These are phyloP conservation scores for Erynnis tages DNA, from an alignment of 2,888 invertebrate species.

Conservation along the genomic window DNA sequence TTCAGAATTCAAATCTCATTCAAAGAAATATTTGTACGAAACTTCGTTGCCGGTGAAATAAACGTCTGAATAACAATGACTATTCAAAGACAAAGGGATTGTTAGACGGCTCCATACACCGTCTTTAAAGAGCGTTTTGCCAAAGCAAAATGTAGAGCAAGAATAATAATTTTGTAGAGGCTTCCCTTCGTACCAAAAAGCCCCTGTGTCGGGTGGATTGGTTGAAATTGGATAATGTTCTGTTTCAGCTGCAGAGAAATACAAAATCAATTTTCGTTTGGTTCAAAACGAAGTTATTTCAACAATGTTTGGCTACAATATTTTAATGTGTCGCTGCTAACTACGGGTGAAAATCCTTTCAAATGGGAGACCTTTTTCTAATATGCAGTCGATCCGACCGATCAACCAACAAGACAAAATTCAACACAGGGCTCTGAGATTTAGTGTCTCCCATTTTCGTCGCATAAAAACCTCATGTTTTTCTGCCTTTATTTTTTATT, in stretches of 20 bases:
- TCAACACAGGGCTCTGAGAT: too few species aligned
- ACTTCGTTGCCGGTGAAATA: conserved; percentile 1
- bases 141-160: conserved; percentile 20
- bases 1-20: neutral
- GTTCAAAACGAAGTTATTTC: conserved; percentile 8
- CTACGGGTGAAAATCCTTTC: too few species aligned
- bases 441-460: too few species aligned
- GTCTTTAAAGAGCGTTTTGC: conserved; percentile 16
- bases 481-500: neutral
- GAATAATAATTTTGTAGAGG: conserved; percentile 32
- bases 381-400: too few species aligned
- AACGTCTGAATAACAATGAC: conserved; percentile 13
- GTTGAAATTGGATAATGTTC: conserved; percentile 57
- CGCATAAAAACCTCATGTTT: too few species aligned
- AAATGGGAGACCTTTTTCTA: too few species aligned
- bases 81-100: conserved; percentile 13
- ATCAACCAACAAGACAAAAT: too few species aligned
- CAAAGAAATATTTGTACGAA: conserved; percentile 1
- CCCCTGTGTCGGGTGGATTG: conserved; percentile 46
- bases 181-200: conserved; percentile 42
- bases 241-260: conserved; percentile 50
- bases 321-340: too few species aligned
- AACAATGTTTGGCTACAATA: neutral
- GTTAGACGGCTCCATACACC: neutral
- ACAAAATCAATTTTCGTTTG: conserved; percentile 32